Evolutionary conservation across 2,888 invertebrate genomes (phyloP), one percentile per base, ranked within the genome.

Genomic region (Campopleginae sp.): DNA sequence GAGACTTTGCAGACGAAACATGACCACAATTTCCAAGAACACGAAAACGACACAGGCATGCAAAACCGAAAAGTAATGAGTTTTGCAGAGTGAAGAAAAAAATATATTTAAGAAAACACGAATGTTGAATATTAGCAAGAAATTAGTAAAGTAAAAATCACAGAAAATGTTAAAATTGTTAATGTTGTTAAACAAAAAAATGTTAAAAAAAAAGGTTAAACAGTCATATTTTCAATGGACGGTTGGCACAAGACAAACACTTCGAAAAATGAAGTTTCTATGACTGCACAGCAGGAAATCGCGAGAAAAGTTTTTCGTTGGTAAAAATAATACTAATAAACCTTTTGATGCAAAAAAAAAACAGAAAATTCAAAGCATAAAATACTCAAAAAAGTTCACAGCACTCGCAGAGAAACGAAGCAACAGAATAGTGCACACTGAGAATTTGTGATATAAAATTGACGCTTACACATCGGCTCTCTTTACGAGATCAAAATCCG

Each of bases 381-480:
- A 63, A 78, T 10, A 61, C 77, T 42, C 23, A 65, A 48, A 75
- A 61, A 61, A 58, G 86, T 66, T 68, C 72, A 81, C 46, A 86
- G 66, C 79, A 71, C 68, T 77, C 58, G 71, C 46, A 65, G 79
- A 58, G 66, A 54, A 68, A 66, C 17, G 38, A 70, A 42, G 33
- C 54, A 54, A 72, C 14, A 80, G 23, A 78, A 51, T 58, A 46
- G 44, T 23, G 23, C 48, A 80, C 23, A 80, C 33, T 46, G 79
- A 80, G 78, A 65, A 87, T 48, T 82, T 33, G 82, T 76, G 61
- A 70, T 85, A 79, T 81, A 85, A 86, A 86, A 75, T 27, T 78
- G 80, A 86, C 6, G 84, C 90, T 90, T 89, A 89, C 90, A 65
- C 81, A 84, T 87, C 44, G 82, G 80, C 76, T 84, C 85, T 79